Base-by-base conservation (phyloP, 2,888 invertebrate species). In the Tachina fera region DNA sequence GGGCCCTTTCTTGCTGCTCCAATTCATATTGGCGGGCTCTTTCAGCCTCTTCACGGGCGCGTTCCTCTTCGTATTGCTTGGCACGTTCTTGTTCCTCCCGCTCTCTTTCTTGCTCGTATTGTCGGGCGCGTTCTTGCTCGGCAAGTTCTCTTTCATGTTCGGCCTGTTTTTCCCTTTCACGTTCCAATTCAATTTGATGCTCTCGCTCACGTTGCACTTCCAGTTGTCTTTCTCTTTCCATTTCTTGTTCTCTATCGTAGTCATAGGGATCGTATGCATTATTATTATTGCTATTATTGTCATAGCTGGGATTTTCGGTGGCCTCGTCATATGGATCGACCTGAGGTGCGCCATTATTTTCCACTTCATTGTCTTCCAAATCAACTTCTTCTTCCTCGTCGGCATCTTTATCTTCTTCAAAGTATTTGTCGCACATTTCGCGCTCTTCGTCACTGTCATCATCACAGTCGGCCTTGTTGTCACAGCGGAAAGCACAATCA, bases 401-500 rank as follows among this genome's bases (percentile, higher is more conserved):
- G 1, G 11, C 43, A 3, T 63, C 82, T 16, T 82, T 47, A 1
- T 75, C 82, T 39, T 79, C 70, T 31, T 47, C 60, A 45, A 82
- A 51, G 41, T 49, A 75, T 63, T 61, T 60, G 47, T 75, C 39
- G 41, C 76, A 75, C 67, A 81, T 84, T 43, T 63, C 79, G 5
- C 14, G 13, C 4, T 83, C 77, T 53, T 83, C 83, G 11, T 83
- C 83, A 45, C 72, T 74, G 5, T 63, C 87, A 11, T 68, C 75
- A 45, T 67, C 70, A 79, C 71, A 76, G 41, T 87, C 79, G 41
- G 16, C 45, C 31, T 84, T 75, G 22, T 81, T 49, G 45, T 79
- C 77, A 53, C 76, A 58, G 43, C 63, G 81, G 53, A 49, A 79
- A 14, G 63, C 31, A n/a, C 94, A 92, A 49, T 93, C 93, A 84